Conservation (phyloP, 2,888 invertebrate genomes). For the Caenorhabditis sulstoni region DNA sequence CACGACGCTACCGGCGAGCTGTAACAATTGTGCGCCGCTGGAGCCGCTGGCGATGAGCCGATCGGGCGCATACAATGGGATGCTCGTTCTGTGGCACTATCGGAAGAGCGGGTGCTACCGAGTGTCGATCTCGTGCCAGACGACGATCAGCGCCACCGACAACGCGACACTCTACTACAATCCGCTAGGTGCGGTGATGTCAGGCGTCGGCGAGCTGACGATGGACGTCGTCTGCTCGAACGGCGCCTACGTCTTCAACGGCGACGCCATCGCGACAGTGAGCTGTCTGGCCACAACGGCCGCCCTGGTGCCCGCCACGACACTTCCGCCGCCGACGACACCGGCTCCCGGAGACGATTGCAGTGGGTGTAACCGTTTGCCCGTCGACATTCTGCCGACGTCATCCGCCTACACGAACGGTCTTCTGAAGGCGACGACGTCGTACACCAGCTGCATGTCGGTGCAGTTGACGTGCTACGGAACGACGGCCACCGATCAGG, state of each 20-base stretch:
- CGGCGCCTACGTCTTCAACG: constrained; percentile 42
- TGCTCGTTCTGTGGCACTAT: constrained; percentile 54
- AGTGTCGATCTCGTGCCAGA: constrained; percentile 54
- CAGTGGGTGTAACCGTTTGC: constrained; percentile 40
- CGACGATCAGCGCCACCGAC: constrained; percentile 40
- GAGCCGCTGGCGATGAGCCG: constrained; percentile 26
- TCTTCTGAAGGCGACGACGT: constrained; percentile 39
- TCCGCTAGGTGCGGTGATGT: constrained; percentile 39
- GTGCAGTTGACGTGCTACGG: constrained; percentile 48
- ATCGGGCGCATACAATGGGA: constrained; percentile 45
- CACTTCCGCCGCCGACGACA: constrained; percentile 33
- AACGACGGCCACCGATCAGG: constrained; percentile 28
- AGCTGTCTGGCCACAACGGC: constrained; percentile 43
- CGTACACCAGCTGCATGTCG: constrained; percentile 45
- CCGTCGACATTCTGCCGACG: constrained; percentile 26
- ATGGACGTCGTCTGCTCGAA: constrained; percentile 47
- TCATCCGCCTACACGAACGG: constrained; percentile 51
- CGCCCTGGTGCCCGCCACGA: constrained; percentile 25
- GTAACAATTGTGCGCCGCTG: constrained; percentile 36
- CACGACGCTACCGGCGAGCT: constrained; percentile 22
- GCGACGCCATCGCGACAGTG: constrained; percentile 30
- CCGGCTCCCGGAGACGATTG: constrained; percentile 45
- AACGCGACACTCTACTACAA: constrained; percentile 41
- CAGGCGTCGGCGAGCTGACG: constrained; percentile 35
- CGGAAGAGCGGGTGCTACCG: constrained; percentile 43